These are phyloP conservation scores for Notospermus geniculatus DNA, from an alignment of 1,140 invertebrate species.

Conservation along the genomic window DNA sequence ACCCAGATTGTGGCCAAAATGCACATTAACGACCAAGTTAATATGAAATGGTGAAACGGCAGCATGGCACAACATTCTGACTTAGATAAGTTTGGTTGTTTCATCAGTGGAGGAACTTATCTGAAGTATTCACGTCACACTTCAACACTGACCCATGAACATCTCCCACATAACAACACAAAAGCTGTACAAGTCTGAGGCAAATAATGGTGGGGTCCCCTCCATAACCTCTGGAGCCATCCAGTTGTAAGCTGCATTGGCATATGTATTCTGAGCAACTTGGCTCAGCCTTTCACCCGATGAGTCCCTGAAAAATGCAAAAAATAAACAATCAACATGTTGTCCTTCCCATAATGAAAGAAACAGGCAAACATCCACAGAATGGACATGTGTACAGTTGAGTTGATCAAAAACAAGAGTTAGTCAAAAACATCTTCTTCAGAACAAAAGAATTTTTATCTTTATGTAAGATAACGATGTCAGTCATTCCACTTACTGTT, in stretches of 20 bases:
- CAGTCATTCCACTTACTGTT: constrained; percentile 33
- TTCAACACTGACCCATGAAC: constrained; percentile 32
- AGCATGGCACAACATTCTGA: not conserved
- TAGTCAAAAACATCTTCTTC: not conserved
- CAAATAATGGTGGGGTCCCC: constrained; percentile 37
- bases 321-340: not conserved
- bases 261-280: constrained; percentile 25
- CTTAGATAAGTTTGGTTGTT: not conserved
- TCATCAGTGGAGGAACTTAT: not conserved
- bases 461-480: not conserved
- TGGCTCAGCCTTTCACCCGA: not conserved
- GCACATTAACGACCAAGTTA: not conserved
- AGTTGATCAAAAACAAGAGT: not conserved
- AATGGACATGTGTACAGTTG: not conserved
- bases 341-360: too few species aligned
- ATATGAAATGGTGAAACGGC: not conserved
- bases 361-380: not conserved
- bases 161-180: constrained; percentile 58
- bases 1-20: not conserved
- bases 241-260: constrained; percentile 52
- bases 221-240: constrained; percentile 56
- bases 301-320: not conserved
- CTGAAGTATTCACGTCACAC: not conserved
- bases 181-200: constrained; percentile 56
- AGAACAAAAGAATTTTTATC: too few species aligned